Conservation (phyloP, 2,888 invertebrate species). For the Eupithecia subfuscata region DNA sequence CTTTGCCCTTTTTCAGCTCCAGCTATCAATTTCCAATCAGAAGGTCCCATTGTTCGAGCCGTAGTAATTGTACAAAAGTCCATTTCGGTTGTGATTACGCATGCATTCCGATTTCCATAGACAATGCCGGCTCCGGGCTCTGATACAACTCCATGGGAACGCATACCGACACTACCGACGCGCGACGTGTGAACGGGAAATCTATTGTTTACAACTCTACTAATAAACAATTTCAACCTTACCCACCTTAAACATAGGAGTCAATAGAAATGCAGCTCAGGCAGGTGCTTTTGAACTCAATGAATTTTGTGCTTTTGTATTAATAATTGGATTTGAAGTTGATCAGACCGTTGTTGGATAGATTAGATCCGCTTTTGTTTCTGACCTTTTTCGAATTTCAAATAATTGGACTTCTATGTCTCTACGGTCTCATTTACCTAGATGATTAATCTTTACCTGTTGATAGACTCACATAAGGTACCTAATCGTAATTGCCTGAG, state of each 20-base stretch:
- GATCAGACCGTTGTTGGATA: constrained; percentile 21
- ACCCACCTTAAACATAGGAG: constrained; percentile 8
- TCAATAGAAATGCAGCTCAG: neutral
- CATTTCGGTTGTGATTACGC: constrained; percentile 38
- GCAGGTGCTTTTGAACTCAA: constrained; percentile 11
- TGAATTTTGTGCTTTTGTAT: constrained; percentile 27
- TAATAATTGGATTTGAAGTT: constrained; percentile 22
- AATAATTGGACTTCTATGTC: neutral
- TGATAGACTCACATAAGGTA: neutral
- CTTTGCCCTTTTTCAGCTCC: constrained; percentile 7
- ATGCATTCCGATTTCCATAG: constrained; percentile 38
- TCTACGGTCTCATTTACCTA: neutral
- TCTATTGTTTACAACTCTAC: constrained; percentile 8
- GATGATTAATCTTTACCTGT: neutral
- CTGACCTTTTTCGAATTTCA: neutral
- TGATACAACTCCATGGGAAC: constrained; percentile 32
- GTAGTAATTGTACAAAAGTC: constrained; percentile 34
- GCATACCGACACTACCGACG: too few relatives aligned
- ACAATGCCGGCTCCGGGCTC: constrained; percentile 21
- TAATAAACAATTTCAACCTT: constrained; percentile 12
- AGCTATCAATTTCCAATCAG: constrained; percentile 33
- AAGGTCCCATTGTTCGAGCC: constrained; percentile 29
- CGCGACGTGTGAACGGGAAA: constrained; percentile 28
- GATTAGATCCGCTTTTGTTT: constrained; percentile 28
- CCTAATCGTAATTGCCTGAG: neutral